Percentiles rank a stretch among this genome's conserved stretches.
Conservation (phyloP, 1,140 invertebrate species). For the Formica selysi region DNA sequence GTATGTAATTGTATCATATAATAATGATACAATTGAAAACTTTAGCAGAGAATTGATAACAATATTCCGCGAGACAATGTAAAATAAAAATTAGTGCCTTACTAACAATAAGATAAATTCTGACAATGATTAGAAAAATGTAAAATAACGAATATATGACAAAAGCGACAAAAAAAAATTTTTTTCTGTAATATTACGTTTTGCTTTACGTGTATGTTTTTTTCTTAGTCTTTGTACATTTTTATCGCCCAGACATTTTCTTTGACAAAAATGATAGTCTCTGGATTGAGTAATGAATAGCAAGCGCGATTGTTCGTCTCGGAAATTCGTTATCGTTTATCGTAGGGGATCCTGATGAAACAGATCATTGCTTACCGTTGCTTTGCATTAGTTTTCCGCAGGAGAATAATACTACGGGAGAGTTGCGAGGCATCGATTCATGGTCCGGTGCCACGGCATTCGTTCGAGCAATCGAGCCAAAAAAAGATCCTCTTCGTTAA, state of each 20-base stretch:
- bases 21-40: background rate
- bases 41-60: background rate
- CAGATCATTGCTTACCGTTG: background rate
- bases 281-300: background rate
- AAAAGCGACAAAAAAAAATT: background rate
- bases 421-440: background rate
- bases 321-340: background rate
- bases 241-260: too few species aligned
- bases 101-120: background rate
- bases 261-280: background rate
- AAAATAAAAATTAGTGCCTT: background rate
- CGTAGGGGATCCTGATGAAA: background rate
- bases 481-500: background rate
- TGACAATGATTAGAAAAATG: background rate
- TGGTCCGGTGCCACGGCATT: background rate
- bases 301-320: background rate
- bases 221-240: background rate
- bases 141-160: background rate
- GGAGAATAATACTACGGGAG: constrained; percentile 30
- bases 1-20: background rate
- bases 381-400: background rate
- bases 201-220: background rate
- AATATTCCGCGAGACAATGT: background rate
- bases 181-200: too few species aligned
- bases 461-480: background rate